phyloP scores from a whole-genome alignment of 2,888 invertebrate species.

The Orthosia incerta region DNA sequence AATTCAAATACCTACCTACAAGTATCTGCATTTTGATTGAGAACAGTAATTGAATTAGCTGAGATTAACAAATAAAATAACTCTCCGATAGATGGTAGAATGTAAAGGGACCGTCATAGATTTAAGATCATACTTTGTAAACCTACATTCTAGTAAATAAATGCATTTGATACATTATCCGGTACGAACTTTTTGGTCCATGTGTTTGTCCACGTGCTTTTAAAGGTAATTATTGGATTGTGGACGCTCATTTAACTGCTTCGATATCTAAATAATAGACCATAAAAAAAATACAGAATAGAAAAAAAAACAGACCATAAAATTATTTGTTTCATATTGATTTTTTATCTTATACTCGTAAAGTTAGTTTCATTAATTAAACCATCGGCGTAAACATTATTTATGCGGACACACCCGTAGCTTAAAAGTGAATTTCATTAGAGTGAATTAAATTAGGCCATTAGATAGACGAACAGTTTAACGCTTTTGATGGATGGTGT shows the following conservation, averaged over 20 bases:
- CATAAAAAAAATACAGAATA: too few relatives aligned
- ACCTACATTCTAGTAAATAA: too few relatives aligned
- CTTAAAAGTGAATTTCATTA: neutral
- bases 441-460: neutral
- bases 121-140: too few relatives aligned
- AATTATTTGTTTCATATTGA: neutral
- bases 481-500: too few relatives aligned
- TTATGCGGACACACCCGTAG: neutral
- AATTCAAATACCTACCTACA: slow-evolving; percentile 4
- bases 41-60: neutral
- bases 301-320: neutral
- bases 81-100: neutral
- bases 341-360: neutral
- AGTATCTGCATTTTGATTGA: neutral
- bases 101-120: too few relatives aligned
- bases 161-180: too few relatives aligned
- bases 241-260: neutral
- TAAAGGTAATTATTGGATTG: neutral
- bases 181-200: too few relatives aligned
- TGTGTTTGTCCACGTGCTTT: slow-evolving; percentile 1
- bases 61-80: neutral
- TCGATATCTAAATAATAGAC: neutral
- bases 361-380: neutral
- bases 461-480: neutral
- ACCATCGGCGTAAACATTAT: neutral